Percentiles rank a stretch among this genome's conserved stretches.
phyloP scores from a whole-genome alignment of 2,888 invertebrate genomes.

The Nymphalis c-album region DNA sequence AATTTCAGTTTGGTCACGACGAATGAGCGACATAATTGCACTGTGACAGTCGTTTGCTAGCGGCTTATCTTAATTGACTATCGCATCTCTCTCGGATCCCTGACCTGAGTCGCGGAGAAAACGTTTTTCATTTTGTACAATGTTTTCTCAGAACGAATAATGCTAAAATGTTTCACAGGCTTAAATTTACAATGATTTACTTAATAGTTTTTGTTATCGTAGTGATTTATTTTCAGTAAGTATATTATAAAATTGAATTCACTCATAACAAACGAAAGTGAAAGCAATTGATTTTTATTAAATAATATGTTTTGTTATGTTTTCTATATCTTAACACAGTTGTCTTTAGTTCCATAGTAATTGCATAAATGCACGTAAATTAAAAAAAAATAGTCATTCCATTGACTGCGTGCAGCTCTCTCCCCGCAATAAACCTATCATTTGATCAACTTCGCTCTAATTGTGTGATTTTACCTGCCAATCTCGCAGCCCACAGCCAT shows the following conservation, averaged over 20 bases:
- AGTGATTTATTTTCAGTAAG: not conserved
- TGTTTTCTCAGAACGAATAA: conserved; percentile 65
- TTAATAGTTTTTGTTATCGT: not conserved
- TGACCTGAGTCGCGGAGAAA: conserved; percentile 75
- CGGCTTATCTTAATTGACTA: conserved; percentile 75
- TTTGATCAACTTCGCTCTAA: conserved; percentile 68
- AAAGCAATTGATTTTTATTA: no score
- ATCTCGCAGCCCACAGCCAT: conserved; percentile 25
- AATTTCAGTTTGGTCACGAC: conserved; percentile 76
- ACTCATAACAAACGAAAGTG: no score
- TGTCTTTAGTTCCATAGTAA: not conserved
- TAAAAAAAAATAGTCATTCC: conserved; percentile 13
- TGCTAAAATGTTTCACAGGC: conserved; percentile 56
- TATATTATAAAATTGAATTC: no score
- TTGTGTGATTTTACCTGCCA: conserved; percentile 56
- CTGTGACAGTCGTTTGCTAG: conserved; percentile 71
- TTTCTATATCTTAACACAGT: no score
- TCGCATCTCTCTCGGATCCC: conserved; percentile 72
- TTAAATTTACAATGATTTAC: conserved; percentile 18
- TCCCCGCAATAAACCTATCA: conserved; percentile 66
- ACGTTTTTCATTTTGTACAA: conserved; percentile 71
- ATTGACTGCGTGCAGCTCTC: conserved; percentile 55
- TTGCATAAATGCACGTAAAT: not conserved
- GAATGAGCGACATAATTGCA: conserved; percentile 77
- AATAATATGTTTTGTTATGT: no score